phyloP scores from a whole-genome alignment of 1,140 invertebrate species.

The Aphelenchoides fujianensis region DNA sequence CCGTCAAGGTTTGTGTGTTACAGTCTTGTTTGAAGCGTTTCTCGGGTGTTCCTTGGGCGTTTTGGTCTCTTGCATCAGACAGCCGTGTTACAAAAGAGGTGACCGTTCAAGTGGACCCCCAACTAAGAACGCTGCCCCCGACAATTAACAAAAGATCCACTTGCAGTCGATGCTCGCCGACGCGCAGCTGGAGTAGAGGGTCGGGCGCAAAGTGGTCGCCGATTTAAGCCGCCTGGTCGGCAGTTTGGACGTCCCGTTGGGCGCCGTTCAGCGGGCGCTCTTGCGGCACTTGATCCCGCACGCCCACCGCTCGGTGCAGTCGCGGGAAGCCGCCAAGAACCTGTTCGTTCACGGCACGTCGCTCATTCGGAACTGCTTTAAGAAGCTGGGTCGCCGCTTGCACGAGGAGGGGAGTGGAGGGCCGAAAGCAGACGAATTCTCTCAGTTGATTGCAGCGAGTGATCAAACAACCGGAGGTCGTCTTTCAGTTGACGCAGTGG shows the following conservation, averaged over 20 bases:
- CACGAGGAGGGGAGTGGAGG: background rate
- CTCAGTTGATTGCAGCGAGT: conserved; percentile 22
- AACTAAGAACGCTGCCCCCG: conserved; percentile 5
- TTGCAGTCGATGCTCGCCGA: too few relatives aligned
- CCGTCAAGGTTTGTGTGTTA: conserved; percentile 3
- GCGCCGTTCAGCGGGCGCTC: background rate
- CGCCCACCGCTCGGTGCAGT: conserved; percentile 25
- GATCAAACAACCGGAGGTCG: conserved; percentile 14
- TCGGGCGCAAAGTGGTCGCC: background rate
- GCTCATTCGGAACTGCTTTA: conserved; percentile 18
- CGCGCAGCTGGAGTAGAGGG: too few relatives aligned
- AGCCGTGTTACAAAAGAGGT: background rate
- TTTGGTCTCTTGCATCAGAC: too few relatives aligned
- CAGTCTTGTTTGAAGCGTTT: too few relatives aligned
- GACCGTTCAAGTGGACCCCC: background rate
- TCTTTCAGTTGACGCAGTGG: conserved; percentile 24
- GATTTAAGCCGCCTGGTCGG: background rate
- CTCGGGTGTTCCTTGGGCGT: too few relatives aligned
- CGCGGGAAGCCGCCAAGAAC: conserved; percentile 33
- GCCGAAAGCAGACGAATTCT: background rate
- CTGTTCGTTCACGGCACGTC: conserved; percentile 20
- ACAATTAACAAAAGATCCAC: background rate
- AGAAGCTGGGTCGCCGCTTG: conserved; percentile 6
- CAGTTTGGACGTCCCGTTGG: background rate
- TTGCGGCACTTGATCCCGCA: conserved; percentile 30